A percentile compares a stretch with the other conserved stretches of the same genome.
Conservation (phyloP, 2,888 invertebrate species). For the Melinaea marsaeus region DNA sequence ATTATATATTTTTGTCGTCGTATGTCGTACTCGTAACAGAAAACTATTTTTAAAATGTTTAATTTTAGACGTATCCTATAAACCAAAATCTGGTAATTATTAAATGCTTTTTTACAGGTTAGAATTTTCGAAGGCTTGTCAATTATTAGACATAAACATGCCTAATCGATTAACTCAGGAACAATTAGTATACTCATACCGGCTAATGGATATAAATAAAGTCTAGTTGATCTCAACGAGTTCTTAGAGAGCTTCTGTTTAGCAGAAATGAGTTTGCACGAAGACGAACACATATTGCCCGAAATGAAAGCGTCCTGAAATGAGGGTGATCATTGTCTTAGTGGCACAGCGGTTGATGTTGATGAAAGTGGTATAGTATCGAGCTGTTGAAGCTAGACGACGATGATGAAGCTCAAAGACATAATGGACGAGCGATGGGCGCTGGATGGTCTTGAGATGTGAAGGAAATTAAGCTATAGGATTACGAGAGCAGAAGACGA, state of each 20-base stretch:
- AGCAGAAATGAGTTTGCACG: slow-evolving; percentile 80
- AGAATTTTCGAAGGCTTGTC: slow-evolving; percentile 95
- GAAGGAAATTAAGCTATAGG: slow-evolving; percentile 66
- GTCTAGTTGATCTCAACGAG: slow-evolving; percentile 94
- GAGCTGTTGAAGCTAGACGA: slow-evolving; percentile 59
- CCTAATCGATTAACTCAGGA: slow-evolving; percentile 87
- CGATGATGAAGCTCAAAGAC: slow-evolving; percentile 21
- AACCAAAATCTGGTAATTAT: too few relatives aligned
- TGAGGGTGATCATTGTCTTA: slow-evolving; percentile 66
- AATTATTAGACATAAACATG: slow-evolving; percentile 88
- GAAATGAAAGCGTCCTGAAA: slow-evolving; percentile 70
- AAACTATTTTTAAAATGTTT: too few relatives aligned
- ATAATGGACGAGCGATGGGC: slow-evolving; percentile 41
- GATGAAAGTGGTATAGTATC: slow-evolving; percentile 64
- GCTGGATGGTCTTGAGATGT: slow-evolving; percentile 40
- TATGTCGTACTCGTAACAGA: too few relatives aligned
- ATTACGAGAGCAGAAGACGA: slow-evolving; percentile 54
- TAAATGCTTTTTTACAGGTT: slow-evolving; percentile 75
- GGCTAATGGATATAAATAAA: slow-evolving; percentile 95
- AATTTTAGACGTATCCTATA: too few relatives aligned
- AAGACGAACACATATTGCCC: slow-evolving; percentile 56
- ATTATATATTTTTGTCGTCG: too few relatives aligned
- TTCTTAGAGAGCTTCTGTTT: slow-evolving; percentile 95
- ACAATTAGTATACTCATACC: slow-evolving; percentile 90
- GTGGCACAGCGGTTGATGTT: slow-evolving; percentile 73